Conservation (phyloP, 1,140 invertebrate genomes). For the Piezodorus guildinii region DNA sequence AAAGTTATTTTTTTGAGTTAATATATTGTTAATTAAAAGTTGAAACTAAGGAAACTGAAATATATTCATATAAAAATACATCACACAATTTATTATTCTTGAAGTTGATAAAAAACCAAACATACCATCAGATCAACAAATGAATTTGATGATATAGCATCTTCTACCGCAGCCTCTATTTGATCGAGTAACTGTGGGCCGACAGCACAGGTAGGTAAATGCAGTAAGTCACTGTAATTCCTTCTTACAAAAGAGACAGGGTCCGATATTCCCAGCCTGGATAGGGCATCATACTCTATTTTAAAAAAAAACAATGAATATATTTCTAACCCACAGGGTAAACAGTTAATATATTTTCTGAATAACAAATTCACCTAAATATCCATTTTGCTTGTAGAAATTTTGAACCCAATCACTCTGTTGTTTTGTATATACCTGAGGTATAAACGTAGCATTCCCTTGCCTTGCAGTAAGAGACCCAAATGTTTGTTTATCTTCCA, state of each 20-base stretch:
- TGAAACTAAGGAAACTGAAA: too few relatives aligned
- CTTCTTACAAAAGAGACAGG: constrained; percentile 69
- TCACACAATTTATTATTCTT: too few relatives aligned
- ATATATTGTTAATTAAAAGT: too few relatives aligned
- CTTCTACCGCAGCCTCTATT: constrained; percentile 72
- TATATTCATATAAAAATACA: too few relatives aligned
- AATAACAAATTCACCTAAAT: constrained; percentile 48
- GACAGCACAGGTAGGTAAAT: constrained; percentile 65
- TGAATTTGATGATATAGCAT: constrained; percentile 57
- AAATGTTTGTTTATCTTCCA: constrained; percentile 54
- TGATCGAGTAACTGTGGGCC: constrained; percentile 62
- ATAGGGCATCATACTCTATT: constrained; percentile 77
- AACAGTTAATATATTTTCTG: background rate
- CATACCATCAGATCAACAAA: constrained; percentile 62
- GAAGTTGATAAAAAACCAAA: background rate
- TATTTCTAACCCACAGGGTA: background rate
- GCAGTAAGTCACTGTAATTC: constrained; percentile 54
- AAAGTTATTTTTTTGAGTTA: too few relatives aligned
- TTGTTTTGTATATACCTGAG: constrained; percentile 74
- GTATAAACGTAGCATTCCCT: constrained; percentile 70
- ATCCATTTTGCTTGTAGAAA: constrained; percentile 90
- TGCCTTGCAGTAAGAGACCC: constrained; percentile 70
- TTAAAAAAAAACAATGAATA: constrained; percentile 12
- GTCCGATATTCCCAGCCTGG: constrained; percentile 78
- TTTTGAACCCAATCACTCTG: constrained; percentile 82